Base-by-base conservation (phyloP, 2,888 invertebrate genomes). In the Eumacrocentrus americanus region DNA sequence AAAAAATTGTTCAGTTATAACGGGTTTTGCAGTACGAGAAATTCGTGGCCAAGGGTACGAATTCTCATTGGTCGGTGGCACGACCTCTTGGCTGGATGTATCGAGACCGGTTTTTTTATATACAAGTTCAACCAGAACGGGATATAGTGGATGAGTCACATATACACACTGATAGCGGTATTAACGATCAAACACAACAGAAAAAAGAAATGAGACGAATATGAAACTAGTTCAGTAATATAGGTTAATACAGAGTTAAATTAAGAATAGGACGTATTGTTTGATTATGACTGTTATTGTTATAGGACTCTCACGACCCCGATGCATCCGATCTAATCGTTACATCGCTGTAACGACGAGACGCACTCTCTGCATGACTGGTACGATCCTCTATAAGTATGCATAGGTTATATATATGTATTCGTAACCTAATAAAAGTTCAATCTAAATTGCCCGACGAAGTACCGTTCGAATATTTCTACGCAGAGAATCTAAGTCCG, bases 31-130 rank as follows among this genome's bases (percentile, higher is more conserved):
- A 25, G 22, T 46, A 38, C 9, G 29, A 35, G 46, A 44, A 58
- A 58, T 42, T 58, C 35, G 44, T 44, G 52, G 46, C 20, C 47
- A 53, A 50, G 52, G 20, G 35, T 40, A 59, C 56, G 34, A 46
- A 52, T 46, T 35, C 58, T 44, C 40, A 38, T 37, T 37, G 35
- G 35, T 20, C 34, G 23, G 35, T 61, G 57, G 59, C 56, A 62
- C 65, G 61, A 63, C 58, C 63, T 63, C 61, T 58, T 56, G 23
- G 18, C 58, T 52, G 58, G 63, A 61, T 63, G 51, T 57, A 55
- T 64, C 58, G 58, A 58, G 62, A 64, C 63, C 65, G 65, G 65
- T 65, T 63, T 62, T 64, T 64, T 64, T 52, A n/a, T 42, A 60
- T 51, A 2, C n/a, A 7, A 47, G 22, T 29, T 11, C 12, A 46